Conservation (phyloP, 1,140 invertebrate species). For the Drosophila cardini region DNA sequence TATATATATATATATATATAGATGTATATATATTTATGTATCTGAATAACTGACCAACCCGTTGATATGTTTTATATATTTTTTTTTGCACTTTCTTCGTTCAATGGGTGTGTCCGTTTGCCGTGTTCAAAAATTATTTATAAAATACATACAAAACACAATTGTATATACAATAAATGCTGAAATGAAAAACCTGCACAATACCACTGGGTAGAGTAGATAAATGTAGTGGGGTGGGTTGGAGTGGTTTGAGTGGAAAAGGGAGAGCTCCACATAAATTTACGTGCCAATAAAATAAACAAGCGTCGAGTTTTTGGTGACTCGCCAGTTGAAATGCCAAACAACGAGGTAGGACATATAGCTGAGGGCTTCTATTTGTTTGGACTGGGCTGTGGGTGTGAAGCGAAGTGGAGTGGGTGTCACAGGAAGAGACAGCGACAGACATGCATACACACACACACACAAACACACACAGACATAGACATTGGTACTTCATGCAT, state of each 20-base stretch:
- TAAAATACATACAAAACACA: slow-evolving; percentile 62
- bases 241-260: not conserved
- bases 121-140: slow-evolving; percentile 70
- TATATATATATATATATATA: slow-evolving; percentile 1
- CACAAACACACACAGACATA: slow-evolving; percentile 21
- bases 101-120: slow-evolving; percentile 61
- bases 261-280: slow-evolving; percentile 66
- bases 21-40: slow-evolving; percentile 1
- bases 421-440: slow-evolving; percentile 54
- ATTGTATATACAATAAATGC: slow-evolving; percentile 59
- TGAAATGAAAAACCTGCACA: slow-evolving; percentile 49
- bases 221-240: not conserved
- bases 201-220: slow-evolving; percentile 26
- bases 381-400: not conserved
- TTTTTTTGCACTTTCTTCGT: slow-evolving; percentile 15
- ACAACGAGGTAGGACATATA: slow-evolving; percentile 37
- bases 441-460: slow-evolving; percentile 28
- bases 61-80: slow-evolving; percentile 23
- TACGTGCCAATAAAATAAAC: slow-evolving; percentile 83
- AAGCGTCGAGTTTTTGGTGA: slow-evolving; percentile 77
- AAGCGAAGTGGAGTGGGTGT: slow-evolving; percentile 7
- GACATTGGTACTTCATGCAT: slow-evolving; percentile 61
- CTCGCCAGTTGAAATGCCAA: slow-evolving; percentile 59
- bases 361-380: slow-evolving; percentile 10
- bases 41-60: slow-evolving; percentile 27